Base-by-base conservation (phyloP, 2,797 vertebrate species). In the Galago senegalensis region DNA sequence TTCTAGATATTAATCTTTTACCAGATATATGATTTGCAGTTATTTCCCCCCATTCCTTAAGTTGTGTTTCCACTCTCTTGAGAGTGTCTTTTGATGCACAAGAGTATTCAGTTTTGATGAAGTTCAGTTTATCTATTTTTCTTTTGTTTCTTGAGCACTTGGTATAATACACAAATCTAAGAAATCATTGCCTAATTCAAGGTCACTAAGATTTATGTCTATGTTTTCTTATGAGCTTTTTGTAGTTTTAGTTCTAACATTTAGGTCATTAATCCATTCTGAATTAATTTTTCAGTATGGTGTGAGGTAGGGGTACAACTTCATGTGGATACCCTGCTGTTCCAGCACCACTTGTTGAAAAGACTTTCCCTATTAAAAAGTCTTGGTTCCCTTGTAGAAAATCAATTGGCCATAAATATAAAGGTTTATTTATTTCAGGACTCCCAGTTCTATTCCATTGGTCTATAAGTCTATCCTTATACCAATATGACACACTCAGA, bases 141-240 rank as follows among this genome's bases (percentile, higher is more conserved):
- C 17, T 77, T 83, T 77, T 67, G 17, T 70, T 69, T 83, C 12
- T 72, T 77, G n/a, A 87, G 21, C 13, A 92, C 56, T 84, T 87
- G 4, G 10, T 61, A 6, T 85, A 46, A 69, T 29, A 85, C 49
- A 53, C 49, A 53, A 53, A 53, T 43, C 37, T 60, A 80, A 70
- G 49, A 89, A 84, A 83, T 5, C 8, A 56, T 20, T 70, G 13
- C 43, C 7, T 79, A 73, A 46, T 73, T 31, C 37, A 83, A 91
- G 31, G 10, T 70, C 77, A 86, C 16, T 49, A 89, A 87, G 63
- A 79, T 86, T 17, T 88, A 61, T 56, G 73, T n/a, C 14, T 75
- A 17, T 76, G 16, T 80, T 95, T 97, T 72, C 79, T 92, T 70
- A 11, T 70, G 67, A 67, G 46, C 63, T n/a, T 93, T 94, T 91